Base-by-base conservation (phyloP, 2,797 vertebrate genomes). In the Takifugu rubripes region DNA sequence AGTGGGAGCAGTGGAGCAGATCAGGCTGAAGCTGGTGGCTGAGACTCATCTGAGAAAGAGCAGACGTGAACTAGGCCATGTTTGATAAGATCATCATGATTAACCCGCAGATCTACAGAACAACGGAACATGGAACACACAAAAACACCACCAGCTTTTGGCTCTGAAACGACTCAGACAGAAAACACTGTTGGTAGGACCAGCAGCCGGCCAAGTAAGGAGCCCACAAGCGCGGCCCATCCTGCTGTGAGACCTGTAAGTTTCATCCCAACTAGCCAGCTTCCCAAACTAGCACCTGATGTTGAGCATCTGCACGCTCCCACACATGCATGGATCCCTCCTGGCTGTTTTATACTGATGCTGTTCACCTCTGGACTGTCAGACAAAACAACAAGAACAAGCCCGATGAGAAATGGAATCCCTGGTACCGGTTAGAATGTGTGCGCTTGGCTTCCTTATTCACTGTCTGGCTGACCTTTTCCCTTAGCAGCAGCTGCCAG, bases 401-500 rank as follows among this genome's bases (percentile, higher is more conserved):
- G 44, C n/a, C 57, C 21, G 70, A 56, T 61, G 84, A 84, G 68
- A 55, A 74, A 82, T 78, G 70, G 81, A 83, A 82, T 66, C 68
- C 6, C 55, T 17, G 70, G 64, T 70, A 74, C 70, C 77, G 57
- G 72, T 72, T 70, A 75, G 81, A 82, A 87, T 68, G 74, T 61
- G 72, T 56, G 70, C 52, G 66, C 70, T 75, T 58, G 64, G 70
- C 75, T 84, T 75, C 62, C 77, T 87, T 87, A 82, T 84, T 72
- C 43, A 16, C 79, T 50, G 65, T 66, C 74, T 79, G 25, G 1
- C 68, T 88, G 87, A 90, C 89, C 88, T 90, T 88, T 83, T 83
- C 66, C 29, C 70, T 72, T 66, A 75, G 54, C 54, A 71, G 83
- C 67, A 59, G 76, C 84, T 84, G 85, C 73, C 24, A 76, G 84